phyloP scores from a whole-genome alignment of 2,113 vertebrate species.

The Caloenas nicobarica region DNA sequence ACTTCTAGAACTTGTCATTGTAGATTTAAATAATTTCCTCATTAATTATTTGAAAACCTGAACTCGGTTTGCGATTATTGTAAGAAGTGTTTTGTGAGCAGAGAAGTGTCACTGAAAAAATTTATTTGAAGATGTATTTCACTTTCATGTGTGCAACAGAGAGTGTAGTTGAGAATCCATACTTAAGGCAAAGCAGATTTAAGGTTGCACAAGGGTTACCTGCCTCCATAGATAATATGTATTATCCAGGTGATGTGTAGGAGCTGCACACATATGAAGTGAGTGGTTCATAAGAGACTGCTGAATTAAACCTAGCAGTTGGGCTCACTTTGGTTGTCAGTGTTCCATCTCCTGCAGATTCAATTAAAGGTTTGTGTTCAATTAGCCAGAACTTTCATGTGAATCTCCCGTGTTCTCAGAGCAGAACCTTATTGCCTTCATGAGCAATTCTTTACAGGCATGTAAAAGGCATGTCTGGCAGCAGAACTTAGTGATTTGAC shows the following conservation, averaged over 20 bases:
- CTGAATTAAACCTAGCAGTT: slow-evolving; percentile 36
- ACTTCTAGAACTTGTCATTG: neutral
- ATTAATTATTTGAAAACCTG: neutral
- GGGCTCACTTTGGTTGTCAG: neutral
- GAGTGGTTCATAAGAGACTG: neutral
- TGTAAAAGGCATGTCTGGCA: neutral
- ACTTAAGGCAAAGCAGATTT: neutral
- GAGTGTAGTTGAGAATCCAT: neutral
- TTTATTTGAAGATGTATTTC: neutral
- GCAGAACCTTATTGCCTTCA: neutral
- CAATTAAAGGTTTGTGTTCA: slow-evolving; percentile 45
- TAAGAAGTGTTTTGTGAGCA: neutral
- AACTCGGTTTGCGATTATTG: neutral
- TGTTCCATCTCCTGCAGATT: slow-evolving; percentile 33
- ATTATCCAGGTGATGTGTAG: neutral
- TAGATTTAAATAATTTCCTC: neutral
- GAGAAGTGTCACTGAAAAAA: neutral
- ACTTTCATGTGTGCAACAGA: neutral
- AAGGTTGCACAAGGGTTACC: neutral
- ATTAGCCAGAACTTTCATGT: slow-evolving; percentile 28
- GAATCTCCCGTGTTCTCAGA: neutral
- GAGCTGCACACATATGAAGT: neutral
- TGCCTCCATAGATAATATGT: neutral
- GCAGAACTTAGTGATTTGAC: slow-evolving; percentile 4
- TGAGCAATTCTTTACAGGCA: neutral